Base-by-base conservation (phyloP, 2,888 invertebrate genomes). In the Nemapogon koenigi region DNA sequence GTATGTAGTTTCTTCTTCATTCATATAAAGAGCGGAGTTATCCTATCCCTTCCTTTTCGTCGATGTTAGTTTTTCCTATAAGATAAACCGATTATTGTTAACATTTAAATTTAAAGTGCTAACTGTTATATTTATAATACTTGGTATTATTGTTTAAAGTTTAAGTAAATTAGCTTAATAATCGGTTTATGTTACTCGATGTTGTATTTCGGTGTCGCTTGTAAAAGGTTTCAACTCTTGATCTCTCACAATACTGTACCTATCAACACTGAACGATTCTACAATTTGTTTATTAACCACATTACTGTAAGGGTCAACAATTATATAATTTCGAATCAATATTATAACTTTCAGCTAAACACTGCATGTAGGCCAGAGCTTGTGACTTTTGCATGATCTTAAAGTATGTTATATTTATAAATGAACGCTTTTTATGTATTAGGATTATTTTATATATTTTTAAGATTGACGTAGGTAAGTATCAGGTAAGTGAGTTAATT, bases 161-260 rank as follows among this genome's bases (percentile, higher is more conserved):
- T n/a, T 13, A n/a, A 28, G 28, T 28, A n/a, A 28, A n/a, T 28
- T n/a, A 4, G 4, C 7, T 28, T 8, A 11, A 41, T 41, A 43
- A 57, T 75, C 67, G 64, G 68, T 70, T 68, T 59, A 49, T 59
- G 60, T 70, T 63, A 52, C 49, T 78, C 58, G 71, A 70, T 78
- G 76, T 78, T 76, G 78, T 78, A 61, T 55, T 55, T 78, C 72
- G 72, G 67, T 78, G 78, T 78, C 64, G 78, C 78, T 78, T 78
- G n/a, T 71, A 63, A 65, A 65, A 72, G 72, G 72, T 72, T 72
- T 67, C 66, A 33, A 32, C 18, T 67, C 68, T 65, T 55, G 73
- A 28, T 3, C n/a, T n/a, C n/a, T 28, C 37, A 37, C 37, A 37
- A 11, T 17, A 16, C 15, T 4, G n/a, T 15, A 35, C 19, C 2